A percentile compares a stretch with the other conserved stretches of the same genome.
Evolutionary conservation across 2,113 vertebrate species (phyloP).

Genomic region (Progne subis): DNA sequence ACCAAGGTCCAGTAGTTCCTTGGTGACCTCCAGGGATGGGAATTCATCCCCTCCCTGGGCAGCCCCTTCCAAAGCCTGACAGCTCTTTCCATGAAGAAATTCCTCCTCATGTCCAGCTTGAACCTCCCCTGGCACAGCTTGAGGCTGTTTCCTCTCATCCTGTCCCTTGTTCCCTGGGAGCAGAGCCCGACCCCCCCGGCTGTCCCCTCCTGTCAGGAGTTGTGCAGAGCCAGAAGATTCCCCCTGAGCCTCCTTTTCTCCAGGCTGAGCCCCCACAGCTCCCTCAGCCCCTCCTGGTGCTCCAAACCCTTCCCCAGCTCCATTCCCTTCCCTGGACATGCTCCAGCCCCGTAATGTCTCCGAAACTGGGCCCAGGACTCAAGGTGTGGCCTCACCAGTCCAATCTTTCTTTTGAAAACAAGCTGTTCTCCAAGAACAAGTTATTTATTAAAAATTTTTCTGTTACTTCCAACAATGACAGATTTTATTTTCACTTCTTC

Average conservation of each 20-base stretch:
- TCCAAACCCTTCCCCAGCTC: not conserved
- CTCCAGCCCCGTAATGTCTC: not conserved
- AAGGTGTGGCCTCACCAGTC: not conserved
- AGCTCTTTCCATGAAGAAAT: not conserved
- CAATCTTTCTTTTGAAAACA: not conserved
- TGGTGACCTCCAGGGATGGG: too few relatives aligned
- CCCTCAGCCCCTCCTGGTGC: not conserved
- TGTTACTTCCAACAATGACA: not conserved
- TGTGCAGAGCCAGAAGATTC: not conserved
- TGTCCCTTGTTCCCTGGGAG: not conserved
- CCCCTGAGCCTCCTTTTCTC: not conserved
- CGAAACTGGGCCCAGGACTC: not conserved
- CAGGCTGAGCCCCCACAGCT: not conserved
- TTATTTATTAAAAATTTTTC: not conserved
- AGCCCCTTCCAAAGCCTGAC: not conserved
- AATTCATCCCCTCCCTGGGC: not conserved
- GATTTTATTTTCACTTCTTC: not conserved
- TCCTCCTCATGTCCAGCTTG: not conserved
- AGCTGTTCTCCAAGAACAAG: not conserved
- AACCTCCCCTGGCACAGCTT: rapidly evolving
- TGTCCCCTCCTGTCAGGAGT: not conserved
- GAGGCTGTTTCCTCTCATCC: rapidly evolving
- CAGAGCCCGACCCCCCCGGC: rapidly evolving
- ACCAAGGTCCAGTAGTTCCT: not conserved
- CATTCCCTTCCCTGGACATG: rapidly evolving